A percentile compares a stretch with the other conserved stretches of the same genome.
Conservation (phyloP, 2,797 vertebrate genomes). For the Ptychobarbus kaznakovi region DNA sequence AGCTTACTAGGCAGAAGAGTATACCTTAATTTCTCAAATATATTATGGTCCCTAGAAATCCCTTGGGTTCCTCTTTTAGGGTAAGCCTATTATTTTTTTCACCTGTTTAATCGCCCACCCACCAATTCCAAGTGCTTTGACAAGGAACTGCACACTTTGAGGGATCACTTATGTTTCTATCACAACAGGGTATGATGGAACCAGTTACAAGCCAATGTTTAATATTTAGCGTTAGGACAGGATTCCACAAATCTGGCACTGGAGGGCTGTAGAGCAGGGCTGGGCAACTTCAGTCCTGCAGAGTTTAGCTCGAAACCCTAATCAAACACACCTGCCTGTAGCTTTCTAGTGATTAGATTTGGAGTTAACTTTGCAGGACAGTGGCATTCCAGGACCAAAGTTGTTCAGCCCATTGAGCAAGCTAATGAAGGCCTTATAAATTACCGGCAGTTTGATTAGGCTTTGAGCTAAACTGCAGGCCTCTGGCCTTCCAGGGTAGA, state of each 20-base stretch:
- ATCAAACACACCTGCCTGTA: neutral
- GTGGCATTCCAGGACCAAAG: too few relatives aligned
- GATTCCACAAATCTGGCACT: neutral
- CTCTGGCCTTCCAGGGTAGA: neutral
- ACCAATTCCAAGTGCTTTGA: neutral
- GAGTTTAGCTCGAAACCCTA: neutral
- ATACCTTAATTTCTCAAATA: too few relatives aligned
- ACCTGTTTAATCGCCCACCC: neutral
- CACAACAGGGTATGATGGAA: neutral
- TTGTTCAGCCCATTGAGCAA: neutral
- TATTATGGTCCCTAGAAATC: neutral
- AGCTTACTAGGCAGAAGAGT: neutral
- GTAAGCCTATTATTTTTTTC: neutral
- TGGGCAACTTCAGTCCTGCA: neutral
- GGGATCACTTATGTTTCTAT: neutral
- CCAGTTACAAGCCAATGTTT: neutral
- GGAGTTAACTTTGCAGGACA: neutral
- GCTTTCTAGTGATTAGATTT: neutral
- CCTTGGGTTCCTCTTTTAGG: neutral
- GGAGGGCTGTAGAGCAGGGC: neutral
- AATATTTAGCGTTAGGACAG: neutral
- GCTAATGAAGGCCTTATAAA: neutral
- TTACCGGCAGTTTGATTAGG: neutral
- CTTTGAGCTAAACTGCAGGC: neutral
- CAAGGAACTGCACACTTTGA: neutral